Percentiles rank a stretch among this genome's conserved stretches.
phyloP scores from a whole-genome alignment of 2,888 invertebrate genomes.

The Ethmia dodecea region DNA sequence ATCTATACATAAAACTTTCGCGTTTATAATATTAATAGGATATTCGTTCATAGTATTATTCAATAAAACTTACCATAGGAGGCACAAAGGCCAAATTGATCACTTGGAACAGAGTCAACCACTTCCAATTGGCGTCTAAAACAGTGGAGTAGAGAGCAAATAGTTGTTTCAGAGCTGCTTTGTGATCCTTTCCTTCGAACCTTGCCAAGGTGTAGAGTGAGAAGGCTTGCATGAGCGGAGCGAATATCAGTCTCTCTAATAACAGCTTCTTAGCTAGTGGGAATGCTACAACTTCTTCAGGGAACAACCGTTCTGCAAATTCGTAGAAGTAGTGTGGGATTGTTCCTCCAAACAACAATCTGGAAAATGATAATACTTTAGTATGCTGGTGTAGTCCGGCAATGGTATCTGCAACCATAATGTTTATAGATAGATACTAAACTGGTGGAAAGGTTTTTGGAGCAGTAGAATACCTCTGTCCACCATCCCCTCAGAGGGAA shows the following conservation, averaged over 20 bases:
- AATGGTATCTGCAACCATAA: too few species aligned
- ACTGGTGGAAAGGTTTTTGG: too few species aligned
- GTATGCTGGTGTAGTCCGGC: too few species aligned
- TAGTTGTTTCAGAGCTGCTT: slow-evolving; percentile 79
- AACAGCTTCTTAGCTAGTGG: slow-evolving; percentile 79
- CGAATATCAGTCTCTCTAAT: slow-evolving; percentile 84
- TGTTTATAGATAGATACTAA: too few species aligned
- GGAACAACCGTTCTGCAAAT: slow-evolving; percentile 78
- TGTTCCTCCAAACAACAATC: slow-evolving; percentile 87
- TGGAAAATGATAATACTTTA: too few species aligned
- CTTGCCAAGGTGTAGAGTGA: slow-evolving; percentile 85
- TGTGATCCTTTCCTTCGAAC: slow-evolving; percentile 86
- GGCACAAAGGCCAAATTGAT: slow-evolving; percentile 87
- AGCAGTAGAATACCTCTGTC: too few species aligned
- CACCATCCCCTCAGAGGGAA: too few species aligned
- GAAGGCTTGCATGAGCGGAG: slow-evolving; percentile 84
- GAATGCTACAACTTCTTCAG: slow-evolving; percentile 75
- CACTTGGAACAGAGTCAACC: slow-evolving; percentile 84
- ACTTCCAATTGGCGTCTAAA: slow-evolving; percentile 86
- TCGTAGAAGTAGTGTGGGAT: slow-evolving; percentile 88
- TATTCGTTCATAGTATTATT: too few species aligned
- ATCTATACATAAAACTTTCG: too few species aligned
- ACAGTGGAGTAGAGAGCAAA: slow-evolving; percentile 81
- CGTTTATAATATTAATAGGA: too few species aligned
- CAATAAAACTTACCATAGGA: slow-evolving; percentile 83